Base-by-base conservation (phyloP, 2,888 invertebrate genomes). In the Netelia melanura region DNA sequence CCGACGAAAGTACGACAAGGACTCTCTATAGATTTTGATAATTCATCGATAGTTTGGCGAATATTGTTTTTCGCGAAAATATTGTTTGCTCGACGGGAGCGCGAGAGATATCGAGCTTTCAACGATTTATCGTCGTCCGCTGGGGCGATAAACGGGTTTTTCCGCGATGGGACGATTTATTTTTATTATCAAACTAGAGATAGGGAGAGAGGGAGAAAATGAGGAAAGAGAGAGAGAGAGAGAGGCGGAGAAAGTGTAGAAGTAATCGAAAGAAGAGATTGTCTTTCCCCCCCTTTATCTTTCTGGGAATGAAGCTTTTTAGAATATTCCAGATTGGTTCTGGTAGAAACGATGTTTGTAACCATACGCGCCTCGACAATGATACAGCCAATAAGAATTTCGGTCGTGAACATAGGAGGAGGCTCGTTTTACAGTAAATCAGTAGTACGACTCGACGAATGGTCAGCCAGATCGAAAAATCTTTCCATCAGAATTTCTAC, bases 281-380 rank as follows among this genome's bases (percentile, higher is more conserved):
- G 64, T 71, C 56, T 56, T 21, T 21, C 56, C n/a, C 56, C 56
- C 21, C 21, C 1, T 21, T 21, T 65, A 43, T n/a, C 30, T 25
- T 14, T 62, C 30, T 62, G 10, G 1, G 65, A 44, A 67, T 6
- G 44, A 67, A 38, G 10, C 65, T 67, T 44, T 67, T 67, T 48
- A 44, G 68, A 68, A 70, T 75, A 74, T 81, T 70, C 56, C 17
- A 76, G 75, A 81, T 81, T 81, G 81, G 75, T 81, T 81, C 44
- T 38, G 61, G n/a, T 17, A 25, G 43, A 38, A 81, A 70, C 43
- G 70, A 81, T 68, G 64, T 76, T 81, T 81, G 48, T 43, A 23
- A 54, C 23, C 8, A 23, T 21, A 17, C 58, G 38, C 8, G 5
- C 38, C 0, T 38, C 1, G 8, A 38, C 38, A 38, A 38, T 38